Conservation (phyloP, 1,140 invertebrate genomes). For the Anoplophora glabripennis region DNA sequence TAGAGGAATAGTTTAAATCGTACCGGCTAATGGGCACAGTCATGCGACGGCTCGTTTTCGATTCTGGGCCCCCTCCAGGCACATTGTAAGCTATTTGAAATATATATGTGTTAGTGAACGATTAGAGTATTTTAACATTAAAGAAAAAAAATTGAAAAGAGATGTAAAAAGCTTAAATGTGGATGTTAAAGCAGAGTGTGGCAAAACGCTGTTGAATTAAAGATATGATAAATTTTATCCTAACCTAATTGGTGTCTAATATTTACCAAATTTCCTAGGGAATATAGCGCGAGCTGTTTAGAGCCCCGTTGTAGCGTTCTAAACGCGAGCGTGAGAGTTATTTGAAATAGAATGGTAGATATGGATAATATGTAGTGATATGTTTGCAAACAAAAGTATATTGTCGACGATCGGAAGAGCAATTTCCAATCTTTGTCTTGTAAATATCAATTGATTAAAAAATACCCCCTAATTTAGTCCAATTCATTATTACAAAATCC, state of each 20-base stretch:
- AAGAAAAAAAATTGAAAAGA: slow-evolving; percentile 26
- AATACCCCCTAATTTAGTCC: slow-evolving; percentile 27
- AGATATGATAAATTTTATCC: slow-evolving; percentile 21
- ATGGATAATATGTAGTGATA: slow-evolving; percentile 20
- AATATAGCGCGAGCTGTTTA: slow-evolving; percentile 21
- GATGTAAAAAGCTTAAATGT: slow-evolving; percentile 29
- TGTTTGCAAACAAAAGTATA: slow-evolving; percentile 16
- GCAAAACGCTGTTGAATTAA: slow-evolving; percentile 12
- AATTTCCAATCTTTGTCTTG: slow-evolving; percentile 35
- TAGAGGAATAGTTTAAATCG: slow-evolving; percentile 36
- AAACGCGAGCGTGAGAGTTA: slow-evolving; percentile 16
- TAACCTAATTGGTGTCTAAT: slow-evolving; percentile 29
- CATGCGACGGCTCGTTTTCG: neutral
- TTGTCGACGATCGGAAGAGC: slow-evolving; percentile 27
- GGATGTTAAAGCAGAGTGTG: slow-evolving; percentile 16
- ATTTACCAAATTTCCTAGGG: slow-evolving; percentile 22
- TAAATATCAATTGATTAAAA: slow-evolving; percentile 29
- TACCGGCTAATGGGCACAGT: slow-evolving; percentile 13
- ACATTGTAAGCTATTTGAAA: neutral
- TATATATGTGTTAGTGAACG: slow-evolving; percentile 40
- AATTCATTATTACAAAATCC: slow-evolving; percentile 23
- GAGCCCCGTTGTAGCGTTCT: slow-evolving; percentile 16
- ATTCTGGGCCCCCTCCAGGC: neutral
- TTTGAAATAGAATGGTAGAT: slow-evolving; percentile 33
- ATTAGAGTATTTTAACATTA: slow-evolving; percentile 37